A percentile compares a stretch with the other conserved stretches of the same genome.
Evolutionary conservation across 1,140 invertebrate genomes (phyloP).

Genomic region (Hirudo medicinalis): DNA sequence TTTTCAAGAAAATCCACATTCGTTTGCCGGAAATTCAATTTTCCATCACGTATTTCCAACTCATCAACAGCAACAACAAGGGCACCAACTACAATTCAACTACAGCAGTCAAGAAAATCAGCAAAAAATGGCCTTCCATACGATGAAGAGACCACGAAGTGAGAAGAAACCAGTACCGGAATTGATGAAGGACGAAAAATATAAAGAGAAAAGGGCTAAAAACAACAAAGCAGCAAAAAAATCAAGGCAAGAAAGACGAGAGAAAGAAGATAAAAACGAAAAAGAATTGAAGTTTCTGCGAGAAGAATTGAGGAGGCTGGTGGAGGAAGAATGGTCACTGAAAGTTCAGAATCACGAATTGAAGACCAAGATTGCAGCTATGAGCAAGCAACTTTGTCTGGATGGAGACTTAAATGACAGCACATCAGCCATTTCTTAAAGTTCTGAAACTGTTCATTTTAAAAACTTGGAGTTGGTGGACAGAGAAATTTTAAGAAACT

Average conservation of each 20-base stretch:
- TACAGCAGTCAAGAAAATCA: too few relatives aligned
- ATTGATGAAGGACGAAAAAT: conserved; percentile 73
- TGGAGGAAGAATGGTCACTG: neutral
- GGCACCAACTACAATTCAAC: too few relatives aligned
- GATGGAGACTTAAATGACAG: too few relatives aligned
- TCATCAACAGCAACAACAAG: too few relatives aligned
- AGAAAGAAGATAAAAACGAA: conserved; percentile 5
- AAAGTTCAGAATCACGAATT: neutral
- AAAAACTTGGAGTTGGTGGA: too few relatives aligned
- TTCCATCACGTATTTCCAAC: too few relatives aligned
- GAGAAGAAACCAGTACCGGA: conserved; percentile 59
- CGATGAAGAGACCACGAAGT: neutral
- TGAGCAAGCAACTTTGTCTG: neutral
- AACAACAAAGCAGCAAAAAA: conserved; percentile 84
- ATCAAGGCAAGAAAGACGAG: conserved; percentile 50
- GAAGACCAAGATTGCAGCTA: conserved; percentile 5
- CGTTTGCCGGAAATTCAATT: too few relatives aligned
- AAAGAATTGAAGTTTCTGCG: neutral
- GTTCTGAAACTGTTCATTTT: too few relatives aligned
- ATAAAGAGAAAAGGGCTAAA: conserved; percentile 66
- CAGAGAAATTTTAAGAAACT: too few relatives aligned
- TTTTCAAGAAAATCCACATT: too few relatives aligned
- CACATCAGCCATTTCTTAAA: too few relatives aligned
- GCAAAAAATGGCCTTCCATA: too few relatives aligned
- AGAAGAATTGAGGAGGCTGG: neutral